A percentile compares a stretch with the other conserved stretches of the same genome.
Conservation (phyloP, 2,797 vertebrate genomes). For the Odontamblyopus rebecca region DNA sequence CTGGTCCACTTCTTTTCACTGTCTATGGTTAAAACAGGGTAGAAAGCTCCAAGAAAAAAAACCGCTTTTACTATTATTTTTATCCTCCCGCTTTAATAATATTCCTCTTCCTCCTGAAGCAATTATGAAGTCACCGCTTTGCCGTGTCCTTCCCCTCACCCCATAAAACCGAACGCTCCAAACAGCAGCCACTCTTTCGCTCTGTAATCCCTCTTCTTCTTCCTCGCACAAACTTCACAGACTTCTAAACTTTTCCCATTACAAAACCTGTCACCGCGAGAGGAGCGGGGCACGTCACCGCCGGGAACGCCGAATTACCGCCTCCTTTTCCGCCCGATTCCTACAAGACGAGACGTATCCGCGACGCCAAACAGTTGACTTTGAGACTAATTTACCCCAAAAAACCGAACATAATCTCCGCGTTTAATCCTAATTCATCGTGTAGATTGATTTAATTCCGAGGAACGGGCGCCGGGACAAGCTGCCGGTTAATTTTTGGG, state of each 20-base stretch:
- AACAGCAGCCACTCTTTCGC: not conserved
- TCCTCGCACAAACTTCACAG: not conserved
- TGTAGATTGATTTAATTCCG: not conserved
- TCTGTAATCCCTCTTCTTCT: not conserved
- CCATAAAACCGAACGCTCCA: no score
- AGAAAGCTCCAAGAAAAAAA: no score
- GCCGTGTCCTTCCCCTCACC: not conserved
- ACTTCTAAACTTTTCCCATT: slow-evolving; percentile 10
- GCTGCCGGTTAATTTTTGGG: not conserved
- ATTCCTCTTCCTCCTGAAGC: not conserved
- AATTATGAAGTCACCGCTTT: not conserved
- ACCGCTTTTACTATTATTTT: no score
- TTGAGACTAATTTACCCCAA: not conserved
- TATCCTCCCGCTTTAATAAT: not conserved
- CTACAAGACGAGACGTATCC: not conserved
- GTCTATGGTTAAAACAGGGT: no score
- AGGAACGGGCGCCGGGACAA: not conserved
- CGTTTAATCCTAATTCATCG: not conserved
- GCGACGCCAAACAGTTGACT: not conserved
- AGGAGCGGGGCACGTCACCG: not conserved
- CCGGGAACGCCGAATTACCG: not conserved
- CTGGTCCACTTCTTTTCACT: no score
- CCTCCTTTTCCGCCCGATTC: not conserved
- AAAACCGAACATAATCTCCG: not conserved
- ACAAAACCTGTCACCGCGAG: not conserved